phyloP scores from a whole-genome alignment of 2,888 invertebrate genomes.

The Junonia oenone region DNA sequence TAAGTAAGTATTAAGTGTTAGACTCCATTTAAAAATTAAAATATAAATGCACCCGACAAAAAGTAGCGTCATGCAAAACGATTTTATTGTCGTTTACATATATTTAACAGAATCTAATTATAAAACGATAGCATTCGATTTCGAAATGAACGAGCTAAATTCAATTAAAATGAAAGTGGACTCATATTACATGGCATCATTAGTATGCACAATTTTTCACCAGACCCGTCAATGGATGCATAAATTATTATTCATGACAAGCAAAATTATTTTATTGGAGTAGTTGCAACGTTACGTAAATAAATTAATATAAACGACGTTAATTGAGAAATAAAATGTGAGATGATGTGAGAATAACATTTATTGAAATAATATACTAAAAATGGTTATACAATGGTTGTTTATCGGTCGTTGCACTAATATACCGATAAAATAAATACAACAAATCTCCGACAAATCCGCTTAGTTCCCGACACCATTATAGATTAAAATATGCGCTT shows the following conservation, averaged over 20 bases:
- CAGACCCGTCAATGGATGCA: constrained; percentile 37
- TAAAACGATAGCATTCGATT: constrained; percentile 9
- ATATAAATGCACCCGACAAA: background rate
- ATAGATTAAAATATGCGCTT: constrained; percentile 64
- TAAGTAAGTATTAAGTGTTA: too few relatives aligned
- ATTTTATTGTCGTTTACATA: background rate
- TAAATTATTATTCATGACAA: constrained; percentile 54
- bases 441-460: constrained; percentile 37
- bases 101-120: background rate
- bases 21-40: too few relatives aligned
- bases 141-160: constrained; percentile 25
- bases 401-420: too few relatives aligned
- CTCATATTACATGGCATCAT: constrained; percentile 37
- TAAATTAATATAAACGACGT: constrained; percentile 10
- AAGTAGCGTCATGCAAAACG: background rate
- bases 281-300: constrained; percentile 32
- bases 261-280: constrained; percentile 31
- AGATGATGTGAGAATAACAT: background rate
- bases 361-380: too few relatives aligned
- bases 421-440: background rate
- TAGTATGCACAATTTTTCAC: constrained; percentile 49
- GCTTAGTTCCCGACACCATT: constrained; percentile 44
- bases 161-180: constrained; percentile 40
- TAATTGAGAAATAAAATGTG: background rate
- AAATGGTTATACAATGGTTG: too few relatives aligned